These are phyloP conservation scores for Syrmaticus mikado DNA, from an alignment of 2,113 vertebrate species.

Conservation along the genomic window DNA sequence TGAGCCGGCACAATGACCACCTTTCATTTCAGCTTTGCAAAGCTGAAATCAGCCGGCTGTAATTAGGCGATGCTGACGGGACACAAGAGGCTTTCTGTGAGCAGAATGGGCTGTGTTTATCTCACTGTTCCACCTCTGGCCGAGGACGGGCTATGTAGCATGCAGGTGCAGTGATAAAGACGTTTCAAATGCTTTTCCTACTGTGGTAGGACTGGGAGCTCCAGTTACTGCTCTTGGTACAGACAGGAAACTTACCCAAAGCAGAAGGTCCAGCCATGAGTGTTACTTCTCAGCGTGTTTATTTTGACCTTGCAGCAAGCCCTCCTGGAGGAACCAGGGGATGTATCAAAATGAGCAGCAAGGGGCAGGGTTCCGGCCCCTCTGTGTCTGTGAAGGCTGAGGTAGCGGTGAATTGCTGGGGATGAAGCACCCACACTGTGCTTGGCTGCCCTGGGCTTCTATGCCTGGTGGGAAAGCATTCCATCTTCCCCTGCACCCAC, in stretches of 20 bases:
- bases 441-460: background rate
- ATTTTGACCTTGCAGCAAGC: background rate
- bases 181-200: background rate
- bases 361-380: rapidly evolving
- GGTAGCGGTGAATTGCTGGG: rapidly evolving
- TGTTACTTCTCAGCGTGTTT: background rate
- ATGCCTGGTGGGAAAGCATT: rapidly evolving
- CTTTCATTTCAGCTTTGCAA: background rate
- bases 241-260: background rate
- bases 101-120: background rate
- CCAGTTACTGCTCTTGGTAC: rapidly evolving
- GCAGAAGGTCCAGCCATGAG: rapidly evolving
- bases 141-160: background rate
- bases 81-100: background rate
- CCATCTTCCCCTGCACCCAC: background rate
- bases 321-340: background rate
- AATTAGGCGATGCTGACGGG: background rate
- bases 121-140: background rate
- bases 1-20: background rate
- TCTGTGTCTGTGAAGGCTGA: rapidly evolving
- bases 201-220: background rate
- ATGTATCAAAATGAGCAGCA: background rate
- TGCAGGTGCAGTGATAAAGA: background rate
- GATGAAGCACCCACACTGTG: rapidly evolving
- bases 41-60: background rate